phyloP scores from a whole-genome alignment of 2,888 invertebrate genomes.

The Linnaemya tessellans region DNA sequence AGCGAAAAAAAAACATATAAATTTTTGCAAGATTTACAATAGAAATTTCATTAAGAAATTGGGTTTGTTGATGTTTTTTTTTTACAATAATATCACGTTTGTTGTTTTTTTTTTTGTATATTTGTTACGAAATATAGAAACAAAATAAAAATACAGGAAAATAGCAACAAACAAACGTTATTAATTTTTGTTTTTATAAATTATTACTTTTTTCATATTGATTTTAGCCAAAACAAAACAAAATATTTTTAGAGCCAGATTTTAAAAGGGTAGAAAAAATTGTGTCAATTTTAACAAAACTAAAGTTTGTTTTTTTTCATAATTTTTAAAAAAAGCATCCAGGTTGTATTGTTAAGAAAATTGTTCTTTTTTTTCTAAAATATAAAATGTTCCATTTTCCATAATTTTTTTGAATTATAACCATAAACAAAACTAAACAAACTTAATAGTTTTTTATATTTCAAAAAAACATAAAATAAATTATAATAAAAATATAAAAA shows the following conservation, averaged over 20 bases:
- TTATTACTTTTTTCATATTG: background rate
- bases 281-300: conserved; percentile 33
- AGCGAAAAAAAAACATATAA: conserved; percentile 45
- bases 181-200: conserved; percentile 68
- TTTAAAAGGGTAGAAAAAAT: conserved; percentile 25
- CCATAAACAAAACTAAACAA: conserved; percentile 21
- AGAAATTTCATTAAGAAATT: conserved; percentile 12
- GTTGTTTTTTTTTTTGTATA: conserved; percentile 49
- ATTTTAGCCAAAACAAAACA: background rate
- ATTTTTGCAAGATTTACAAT: conserved; percentile 4
- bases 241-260: conserved; percentile 12
- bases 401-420: conserved; percentile 36
- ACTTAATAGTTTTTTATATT: background rate
- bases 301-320: conserved; percentile 35
- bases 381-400: conserved; percentile 71
- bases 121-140: conserved; percentile 70
- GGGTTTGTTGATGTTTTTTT: conserved; percentile 10
- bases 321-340: conserved; percentile 63
- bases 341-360: conserved; percentile 48
- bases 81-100: conserved; percentile 29
- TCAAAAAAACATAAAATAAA: too few relatives aligned
- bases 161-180: conserved; percentile 74
- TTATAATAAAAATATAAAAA: too few relatives aligned
- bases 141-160: conserved; percentile 67
- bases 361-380: conserved; percentile 51